phyloP scores from a whole-genome alignment of 2,797 vertebrate genomes.

The Mergus octosetaceus region DNA sequence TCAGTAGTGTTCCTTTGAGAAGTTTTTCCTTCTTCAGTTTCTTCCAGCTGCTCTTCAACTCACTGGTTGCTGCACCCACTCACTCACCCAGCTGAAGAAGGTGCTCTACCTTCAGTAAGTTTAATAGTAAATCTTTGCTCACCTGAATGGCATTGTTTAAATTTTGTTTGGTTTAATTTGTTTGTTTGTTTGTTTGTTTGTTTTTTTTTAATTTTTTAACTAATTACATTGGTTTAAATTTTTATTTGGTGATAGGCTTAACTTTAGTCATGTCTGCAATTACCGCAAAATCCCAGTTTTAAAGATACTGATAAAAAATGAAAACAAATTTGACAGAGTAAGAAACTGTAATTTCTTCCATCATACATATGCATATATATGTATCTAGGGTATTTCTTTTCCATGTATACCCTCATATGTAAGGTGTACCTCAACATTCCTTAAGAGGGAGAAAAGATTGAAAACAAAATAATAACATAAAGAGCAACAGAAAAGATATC shows the following conservation, averaged over 20 bases:
- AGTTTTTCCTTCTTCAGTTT: not conserved
- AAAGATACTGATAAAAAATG: not conserved
- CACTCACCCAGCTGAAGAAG: not conserved
- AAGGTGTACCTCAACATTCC: not conserved
- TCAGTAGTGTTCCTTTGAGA: not conserved
- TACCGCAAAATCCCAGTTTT: not conserved
- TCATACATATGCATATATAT: not conserved
- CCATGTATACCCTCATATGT: fast-evolving
- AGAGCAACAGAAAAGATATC: not conserved
- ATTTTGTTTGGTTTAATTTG: too few relatives aligned
- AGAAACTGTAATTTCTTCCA: not conserved
- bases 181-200: too few relatives aligned
- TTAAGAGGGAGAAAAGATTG: not conserved
- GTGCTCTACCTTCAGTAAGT: not conserved
- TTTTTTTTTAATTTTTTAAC: too few relatives aligned
- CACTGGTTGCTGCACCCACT: not conserved
- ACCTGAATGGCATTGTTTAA: not conserved
- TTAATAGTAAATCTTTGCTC: not conserved
- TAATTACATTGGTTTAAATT: not conserved
- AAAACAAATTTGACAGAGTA: not conserved
- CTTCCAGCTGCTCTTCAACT: not conserved
- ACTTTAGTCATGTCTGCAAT: not conserved
- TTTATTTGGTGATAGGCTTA: not conserved
- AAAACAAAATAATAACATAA: not conserved
- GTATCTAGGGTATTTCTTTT: not conserved